Base-by-base conservation (phyloP, 2,888 invertebrate species). In the Macrosiphum euphorbiae region DNA sequence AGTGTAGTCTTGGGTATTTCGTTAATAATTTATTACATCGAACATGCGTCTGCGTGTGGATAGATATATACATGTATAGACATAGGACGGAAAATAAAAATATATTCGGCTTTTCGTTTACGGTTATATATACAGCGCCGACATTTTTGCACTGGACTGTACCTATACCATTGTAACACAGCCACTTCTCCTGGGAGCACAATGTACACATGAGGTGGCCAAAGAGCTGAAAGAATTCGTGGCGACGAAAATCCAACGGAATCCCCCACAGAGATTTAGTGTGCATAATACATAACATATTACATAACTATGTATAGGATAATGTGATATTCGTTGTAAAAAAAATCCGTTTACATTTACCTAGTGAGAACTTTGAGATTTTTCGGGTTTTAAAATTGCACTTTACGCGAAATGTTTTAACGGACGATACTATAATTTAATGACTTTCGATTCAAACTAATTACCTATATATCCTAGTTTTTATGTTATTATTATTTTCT, bases 1-100 rank as follows among this genome's bases (percentile, higher is more conserved):
- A 78, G 88, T 52, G 88, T 44, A 44, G 44, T 87, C 88, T 89
- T 16, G 58, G 58, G 41, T 44, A 28, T 44, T 44, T 28, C 89
- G 89, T 58, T 89, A 61, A 44, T 89, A 89, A 58, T 61, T 89
- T 89, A 89, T 89, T 89, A 89, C 78, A 7, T n/a, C 44, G 89
- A 89, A 58, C 44, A 44, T 8, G 41, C n/a, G 41, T 24, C 35
- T 67, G 78, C 35, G 20, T 8, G 35, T 20, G 0, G 35, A 20
- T 67, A n/a, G 8, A 20, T 67, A 67, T 67, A 67, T 16, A 67
- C 20, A 78, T 20, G 20, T 35, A 20, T 20, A n/a, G 26, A 78
- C 8, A 35, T 35, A 8, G 35, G 0, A 78, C 78, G 78, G 8
- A 78, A 78, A 78, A 78, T 20, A 78, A 35, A 58, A 58, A 78